Base-by-base conservation (phyloP, 2,888 invertebrate genomes). In the Lycia hirtaria region DNA sequence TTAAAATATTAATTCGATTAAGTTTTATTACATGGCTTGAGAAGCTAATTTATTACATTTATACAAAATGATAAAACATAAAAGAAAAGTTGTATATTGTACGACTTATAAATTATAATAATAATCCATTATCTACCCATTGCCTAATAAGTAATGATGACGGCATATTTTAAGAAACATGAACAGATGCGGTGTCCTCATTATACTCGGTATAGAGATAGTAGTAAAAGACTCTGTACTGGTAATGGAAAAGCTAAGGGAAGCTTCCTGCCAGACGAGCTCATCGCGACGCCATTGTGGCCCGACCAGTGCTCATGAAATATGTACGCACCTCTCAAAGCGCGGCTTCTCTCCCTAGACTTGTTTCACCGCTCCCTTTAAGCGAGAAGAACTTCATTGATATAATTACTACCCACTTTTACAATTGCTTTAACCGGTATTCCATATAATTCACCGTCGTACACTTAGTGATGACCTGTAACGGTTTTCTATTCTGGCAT, bases 211-310 rank as follows among this genome's bases (percentile, higher is more conserved):
- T 24, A 45, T 14, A 20, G 17, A 28, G 32, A 22, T 43, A 22
- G 52, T 44, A 17, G 40, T 60, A 37, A 58, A 51, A 53, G 53
- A 62, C 51, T 60, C 63, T 59, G 12, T 63, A 50, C 71, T 61
- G 68, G 67, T 72, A 72, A 73, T 67, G 63, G 68, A 69, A 72
- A 71, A 76, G 74, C 72, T 50, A 72, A 79, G 79, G 76, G 78
- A 73, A 74, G 72, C 71, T 70, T 65, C 75, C 76, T 80, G 85
- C 83, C 81, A 85, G 86, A 85, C 87, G 88, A 87, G 82, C 89
- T 85, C 90, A 83, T 85, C 86, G 81, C 85, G 83, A 69, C 87
- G 81, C 83, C 80, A 89, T 91, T 89, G 90, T 89, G 75, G 76
- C 75, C 72, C 78, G 84, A 75, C 81, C 81, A 76, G 72, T 77